phyloP scores from a whole-genome alignment of 2,797 vertebrate genomes.

The Danio tinwini region DNA sequence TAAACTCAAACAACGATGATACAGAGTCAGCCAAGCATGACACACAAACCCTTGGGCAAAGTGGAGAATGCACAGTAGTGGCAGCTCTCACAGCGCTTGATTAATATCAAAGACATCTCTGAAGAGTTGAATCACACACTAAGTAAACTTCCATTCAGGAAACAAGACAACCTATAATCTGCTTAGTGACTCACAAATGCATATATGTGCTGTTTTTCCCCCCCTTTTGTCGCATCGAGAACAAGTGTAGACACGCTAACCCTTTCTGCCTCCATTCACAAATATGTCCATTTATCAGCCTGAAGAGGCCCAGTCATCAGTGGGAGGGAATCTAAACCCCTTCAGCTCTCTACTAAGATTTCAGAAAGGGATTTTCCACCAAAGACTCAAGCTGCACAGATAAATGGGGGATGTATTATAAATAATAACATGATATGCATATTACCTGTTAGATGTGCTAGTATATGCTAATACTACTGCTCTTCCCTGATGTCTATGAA shows the following conservation, averaged over 20 bases:
- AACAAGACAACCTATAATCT: slow-evolving; percentile 32
- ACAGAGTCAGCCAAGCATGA: slow-evolving; percentile 14
- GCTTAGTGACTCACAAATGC: slow-evolving; percentile 41
- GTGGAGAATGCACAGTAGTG: slow-evolving; percentile 26
- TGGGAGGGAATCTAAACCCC: slow-evolving; percentile 30
- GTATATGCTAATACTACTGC: too few species aligned
- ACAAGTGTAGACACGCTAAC: slow-evolving; percentile 39
- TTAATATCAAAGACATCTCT: slow-evolving; percentile 37
- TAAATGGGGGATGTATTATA: slow-evolving; percentile 39
- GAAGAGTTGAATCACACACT: slow-evolving; percentile 20
- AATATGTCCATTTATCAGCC: slow-evolving; percentile 44
- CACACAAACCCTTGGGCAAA: slow-evolving; percentile 23
- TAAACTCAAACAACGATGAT: slow-evolving; percentile 29
- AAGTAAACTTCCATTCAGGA: slow-evolving; percentile 46
- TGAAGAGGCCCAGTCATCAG: slow-evolving; percentile 43
- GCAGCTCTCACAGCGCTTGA: slow-evolving; percentile 13
- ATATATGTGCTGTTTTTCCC: slow-evolving; percentile 30
- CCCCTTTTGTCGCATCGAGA: slow-evolving; percentile 12
- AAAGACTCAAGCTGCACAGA: slow-evolving; percentile 32
- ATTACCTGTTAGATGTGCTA: slow-evolving; percentile 39
- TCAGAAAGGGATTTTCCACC: slow-evolving; percentile 46
- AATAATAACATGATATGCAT: slow-evolving; percentile 49
- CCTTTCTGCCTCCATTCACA: slow-evolving; percentile 44
- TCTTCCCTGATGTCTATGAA: too few species aligned
- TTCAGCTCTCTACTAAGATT: slow-evolving; percentile 33